phyloP scores from a whole-genome alignment of 2,113 vertebrate species.

The Grus americana region DNA sequence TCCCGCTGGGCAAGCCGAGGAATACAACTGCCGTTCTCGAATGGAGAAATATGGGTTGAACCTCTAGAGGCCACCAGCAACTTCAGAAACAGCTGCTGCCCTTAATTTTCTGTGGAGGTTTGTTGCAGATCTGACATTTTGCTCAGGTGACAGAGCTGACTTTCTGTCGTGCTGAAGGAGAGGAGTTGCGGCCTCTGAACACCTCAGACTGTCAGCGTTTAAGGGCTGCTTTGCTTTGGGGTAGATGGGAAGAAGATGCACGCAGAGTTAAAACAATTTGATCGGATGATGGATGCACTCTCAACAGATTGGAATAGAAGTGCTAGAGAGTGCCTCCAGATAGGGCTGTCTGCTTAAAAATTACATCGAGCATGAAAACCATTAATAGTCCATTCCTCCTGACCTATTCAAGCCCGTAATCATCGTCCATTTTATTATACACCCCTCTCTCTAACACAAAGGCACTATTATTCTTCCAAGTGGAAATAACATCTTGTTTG shows the following conservation, averaged over 20 bases:
- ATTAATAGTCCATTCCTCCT: not conserved
- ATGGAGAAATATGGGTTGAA: not conserved
- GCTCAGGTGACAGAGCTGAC: not conserved
- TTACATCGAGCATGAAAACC: not conserved
- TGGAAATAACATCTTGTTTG: not conserved
- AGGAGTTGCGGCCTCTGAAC: not conserved
- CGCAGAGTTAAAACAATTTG: not conserved
- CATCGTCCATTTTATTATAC: not conserved
- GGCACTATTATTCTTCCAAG: not conserved
- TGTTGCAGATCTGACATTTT: not conserved
- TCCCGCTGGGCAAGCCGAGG: not conserved
- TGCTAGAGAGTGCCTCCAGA: not conserved
- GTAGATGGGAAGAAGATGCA: not conserved
- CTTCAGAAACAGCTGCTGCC: not conserved
- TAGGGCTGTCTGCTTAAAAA: slow-evolving; percentile 7
- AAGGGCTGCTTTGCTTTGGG: not conserved
- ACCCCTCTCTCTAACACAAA: not conserved
- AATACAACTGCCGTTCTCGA: not conserved
- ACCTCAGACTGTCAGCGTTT: not conserved
- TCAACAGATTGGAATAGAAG: not conserved
- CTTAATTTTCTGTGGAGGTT: not conserved
- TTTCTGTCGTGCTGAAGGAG: not conserved
- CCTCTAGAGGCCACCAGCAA: not conserved
- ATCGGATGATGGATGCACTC: not conserved
- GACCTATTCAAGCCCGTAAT: not conserved